Evolutionary conservation across 2,113 vertebrate species (phyloP), one percentile per base, ranked within the genome.

Genomic region (Dunckerocampus dactyliophorus): DNA sequence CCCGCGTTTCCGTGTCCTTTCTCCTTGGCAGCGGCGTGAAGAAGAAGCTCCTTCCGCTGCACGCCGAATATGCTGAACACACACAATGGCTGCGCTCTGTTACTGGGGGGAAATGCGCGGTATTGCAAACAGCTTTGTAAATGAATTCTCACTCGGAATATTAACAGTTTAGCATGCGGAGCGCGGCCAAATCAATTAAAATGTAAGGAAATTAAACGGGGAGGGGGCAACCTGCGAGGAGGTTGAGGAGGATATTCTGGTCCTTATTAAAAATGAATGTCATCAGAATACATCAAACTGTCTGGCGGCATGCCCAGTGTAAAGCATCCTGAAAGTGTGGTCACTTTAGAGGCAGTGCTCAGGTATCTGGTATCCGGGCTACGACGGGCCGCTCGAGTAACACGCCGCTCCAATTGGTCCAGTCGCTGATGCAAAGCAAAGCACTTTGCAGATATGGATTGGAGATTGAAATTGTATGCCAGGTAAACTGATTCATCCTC

Each of bases 221-320:
- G 63, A 21, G 64, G 69, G 80, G 79, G 71, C 71, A 37, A 60
- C 74, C 73, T 74, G 75, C 66, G 58, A 58, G 72, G 17, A 81
- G 67, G 71, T 80, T 84, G 71, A 60, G 80, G 81, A 69, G 72
- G 76, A 85, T 87, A 79, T 83, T 86, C 83, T 84, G 75, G 74
- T 84, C 78, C 77, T 90, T 85, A 87, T 90, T 86, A 89, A 88
- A 90, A 87, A 87, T 88, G 84, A 88, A 86, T 85, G 79, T 76
- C 86, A 89, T 89, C 82, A 82, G 81, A 88, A 88, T 87, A 80
- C 83, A 85, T 88, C 83, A 85, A 78, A 81, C 86, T 79, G 68
- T 84, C 84, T 87, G 87, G 87, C 85, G 73, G 50, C 65, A 73
- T 58, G 81, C 86, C 84, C 74, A 48, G 76, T 82, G 81, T 77